phyloP scores from a whole-genome alignment of 2,113 vertebrate genomes.

The Shinisaurus crocodilurus region DNA sequence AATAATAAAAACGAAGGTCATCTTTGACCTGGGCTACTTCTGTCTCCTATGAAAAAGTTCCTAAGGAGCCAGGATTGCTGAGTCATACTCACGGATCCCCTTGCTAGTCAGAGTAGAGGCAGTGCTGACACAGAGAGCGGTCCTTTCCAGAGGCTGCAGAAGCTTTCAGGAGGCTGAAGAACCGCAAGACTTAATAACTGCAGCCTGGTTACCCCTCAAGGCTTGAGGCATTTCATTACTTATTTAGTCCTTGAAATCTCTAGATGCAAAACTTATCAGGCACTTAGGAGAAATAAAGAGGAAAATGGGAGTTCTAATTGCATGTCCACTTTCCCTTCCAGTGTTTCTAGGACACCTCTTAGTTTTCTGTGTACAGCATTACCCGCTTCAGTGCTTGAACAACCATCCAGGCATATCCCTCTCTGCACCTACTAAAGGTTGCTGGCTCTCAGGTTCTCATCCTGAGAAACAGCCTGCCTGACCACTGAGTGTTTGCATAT shows the following conservation, averaged over 20 bases:
- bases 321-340: slow-evolving; percentile 26
- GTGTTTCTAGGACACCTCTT: slow-evolving; percentile 21
- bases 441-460: neutral
- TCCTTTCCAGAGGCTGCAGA: neutral
- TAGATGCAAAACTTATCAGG: slow-evolving; percentile 48
- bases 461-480: neutral
- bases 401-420: neutral
- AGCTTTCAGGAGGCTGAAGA: neutral
- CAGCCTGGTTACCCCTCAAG: neutral
- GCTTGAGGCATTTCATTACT: slow-evolving; percentile 43
- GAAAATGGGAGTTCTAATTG: slow-evolving; percentile 20
- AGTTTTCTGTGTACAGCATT: slow-evolving; percentile 10
- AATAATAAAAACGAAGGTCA: neutral
- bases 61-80: neutral
- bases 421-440: neutral
- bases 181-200: neutral
- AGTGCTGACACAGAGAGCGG: neutral
- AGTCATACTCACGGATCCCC: neutral
- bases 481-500: too few relatives aligned
- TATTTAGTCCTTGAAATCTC: slow-evolving; percentile 54
- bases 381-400: slow-evolving; percentile 12
- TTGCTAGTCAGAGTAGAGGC: neutral
- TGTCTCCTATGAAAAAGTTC: neutral
- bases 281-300: slow-evolving; percentile 23
- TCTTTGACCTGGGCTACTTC: slow-evolving; percentile 7